These are phyloP conservation scores for Chelmon rostratus DNA, from an alignment of 2,797 vertebrate species.

Conservation along the genomic window DNA sequence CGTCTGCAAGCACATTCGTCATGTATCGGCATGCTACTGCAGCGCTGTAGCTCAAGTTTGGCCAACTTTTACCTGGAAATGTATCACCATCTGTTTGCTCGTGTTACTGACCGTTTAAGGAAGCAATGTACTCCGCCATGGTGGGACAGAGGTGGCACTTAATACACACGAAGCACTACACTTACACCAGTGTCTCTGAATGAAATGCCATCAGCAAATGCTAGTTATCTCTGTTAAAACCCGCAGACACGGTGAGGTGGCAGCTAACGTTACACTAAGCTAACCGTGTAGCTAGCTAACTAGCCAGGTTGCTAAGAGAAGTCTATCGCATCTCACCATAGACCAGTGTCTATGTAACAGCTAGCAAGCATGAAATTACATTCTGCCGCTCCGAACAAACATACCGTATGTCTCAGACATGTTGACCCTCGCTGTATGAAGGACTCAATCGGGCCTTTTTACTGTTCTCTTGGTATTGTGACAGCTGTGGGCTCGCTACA, in stretches of 20 bases:
- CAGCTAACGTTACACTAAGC: constrained; percentile 27
- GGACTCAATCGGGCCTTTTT: constrained; percentile 49
- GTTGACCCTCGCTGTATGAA: constrained; percentile 75
- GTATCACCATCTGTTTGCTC: constrained; percentile 41
- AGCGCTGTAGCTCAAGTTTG: constrained; percentile 44
- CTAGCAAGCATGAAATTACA: constrained; percentile 33
- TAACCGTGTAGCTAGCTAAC: constrained; percentile 47
- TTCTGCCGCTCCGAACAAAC: constrained; percentile 50
- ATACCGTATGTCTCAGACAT: constrained; percentile 92
- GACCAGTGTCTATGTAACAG: constrained; percentile 15
- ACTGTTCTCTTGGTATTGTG: constrained; percentile 38
- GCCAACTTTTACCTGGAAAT: constrained; percentile 64
- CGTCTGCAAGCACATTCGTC: neutral
- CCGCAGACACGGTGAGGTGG: neutral
- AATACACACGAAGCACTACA: neutral
- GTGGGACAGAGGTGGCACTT: neutral
- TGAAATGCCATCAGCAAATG: neutral
- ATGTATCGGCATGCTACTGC: neutral
- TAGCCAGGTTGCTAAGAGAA: constrained; percentile 46
- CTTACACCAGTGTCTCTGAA: neutral
- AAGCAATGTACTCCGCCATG: constrained; percentile 29
- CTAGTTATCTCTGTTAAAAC: neutral
- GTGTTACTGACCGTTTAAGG: constrained; percentile 21
- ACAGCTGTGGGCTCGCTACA: constrained; percentile 54
- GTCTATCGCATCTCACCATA: constrained; percentile 23